These are phyloP conservation scores for Salvelinus namaycush DNA, from an alignment of 2,113 vertebrate genomes.

Conservation along the genomic window DNA sequence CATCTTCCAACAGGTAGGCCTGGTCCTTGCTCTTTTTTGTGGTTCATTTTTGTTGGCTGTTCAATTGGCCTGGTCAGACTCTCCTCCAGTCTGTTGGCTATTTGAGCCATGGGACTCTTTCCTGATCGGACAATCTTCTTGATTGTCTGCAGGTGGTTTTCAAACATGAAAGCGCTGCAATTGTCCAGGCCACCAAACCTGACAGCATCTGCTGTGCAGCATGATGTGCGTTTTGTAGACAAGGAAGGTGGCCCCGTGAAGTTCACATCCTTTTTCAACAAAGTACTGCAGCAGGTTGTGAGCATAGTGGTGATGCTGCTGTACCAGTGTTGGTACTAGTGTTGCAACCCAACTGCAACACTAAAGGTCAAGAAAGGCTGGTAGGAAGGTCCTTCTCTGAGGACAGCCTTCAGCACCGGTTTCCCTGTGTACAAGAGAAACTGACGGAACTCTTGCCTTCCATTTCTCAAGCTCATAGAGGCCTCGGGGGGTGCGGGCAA, in stretches of 20 bases:
- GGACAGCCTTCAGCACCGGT: conserved; percentile 8
- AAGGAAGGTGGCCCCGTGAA: conserved; percentile 3
- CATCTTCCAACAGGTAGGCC: conserved; percentile 3
- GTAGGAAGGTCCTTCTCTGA: background rate
- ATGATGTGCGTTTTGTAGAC: conserved; percentile 19
- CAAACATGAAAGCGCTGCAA: conserved; percentile 18
- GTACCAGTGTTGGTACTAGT: background rate
- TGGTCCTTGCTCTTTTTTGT: background rate
- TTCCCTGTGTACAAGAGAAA: conserved; percentile 17
- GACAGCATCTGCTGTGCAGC: conserved; percentile 18
- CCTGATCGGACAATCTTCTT: conserved; percentile 8
- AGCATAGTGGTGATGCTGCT: conserved; percentile 5
- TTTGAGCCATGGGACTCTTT: conserved; percentile 10
- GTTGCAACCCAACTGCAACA: conserved; percentile 9
- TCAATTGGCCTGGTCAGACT: background rate
- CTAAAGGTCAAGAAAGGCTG: conserved; percentile 19
- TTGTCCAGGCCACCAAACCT: conserved; percentile 14
- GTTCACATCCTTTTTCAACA: conserved; percentile 1
- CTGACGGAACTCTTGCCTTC: background rate
- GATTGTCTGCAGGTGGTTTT: background rate
- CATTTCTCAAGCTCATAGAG: conserved; percentile 9
- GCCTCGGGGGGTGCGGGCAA: conserved; percentile 1
- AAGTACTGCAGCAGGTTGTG: conserved; percentile 17
- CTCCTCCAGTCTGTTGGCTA: conserved; percentile 10
- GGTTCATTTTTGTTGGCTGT: background rate